Base-by-base conservation (phyloP, 2,113 vertebrate species). In the Melospiza melodia region DNA sequence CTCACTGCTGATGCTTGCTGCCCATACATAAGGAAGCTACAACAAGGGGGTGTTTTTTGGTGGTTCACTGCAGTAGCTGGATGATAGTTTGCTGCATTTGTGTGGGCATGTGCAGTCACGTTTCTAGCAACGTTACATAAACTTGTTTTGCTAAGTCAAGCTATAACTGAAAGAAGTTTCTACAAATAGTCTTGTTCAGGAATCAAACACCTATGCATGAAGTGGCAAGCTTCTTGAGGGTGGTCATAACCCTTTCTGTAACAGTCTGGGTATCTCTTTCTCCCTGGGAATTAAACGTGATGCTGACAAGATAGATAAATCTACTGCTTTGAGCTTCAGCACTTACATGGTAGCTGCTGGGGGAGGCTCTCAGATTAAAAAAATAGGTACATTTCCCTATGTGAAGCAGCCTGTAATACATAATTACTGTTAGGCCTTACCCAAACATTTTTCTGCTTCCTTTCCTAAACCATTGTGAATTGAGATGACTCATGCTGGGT, bases 391-490 rank as follows among this genome's bases (percentile, higher is more conserved):
- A 3, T 28, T 15, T 78, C 52, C 87, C 31, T 81, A 5, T n/a
- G 77, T 44, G 73, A 61, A 91, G 68, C 68, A 80, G 65, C 37
- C 73, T 81, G 77, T 91, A 94, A 77, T 77, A 84, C 57, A 12
- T 81, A 84, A 89, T 95, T 93, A 78, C 48, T 46, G 65, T 51
- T 75, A 79, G 71, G 44, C 71, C 71, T 92, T 79, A 92, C 91
- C 84, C 91, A 96, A 90, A 92, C 73, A 76, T 33, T 92, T 41
- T 94, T 66, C 51, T 81, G 17, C 80, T 92, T 74, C 44, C 87
- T 90, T 74, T 89, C 55, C 68, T 89, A 89, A 95, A 62, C 44
- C 11, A 2, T 80, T 83, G 72, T 83, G 89, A 83, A 88, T 79
- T 17, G 58, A 92, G 79, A 68, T 93, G 94, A 90, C 86, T 95